Base-by-base conservation (phyloP, 2,113 vertebrate genomes). In the Dunckerocampus dactyliophorus region DNA sequence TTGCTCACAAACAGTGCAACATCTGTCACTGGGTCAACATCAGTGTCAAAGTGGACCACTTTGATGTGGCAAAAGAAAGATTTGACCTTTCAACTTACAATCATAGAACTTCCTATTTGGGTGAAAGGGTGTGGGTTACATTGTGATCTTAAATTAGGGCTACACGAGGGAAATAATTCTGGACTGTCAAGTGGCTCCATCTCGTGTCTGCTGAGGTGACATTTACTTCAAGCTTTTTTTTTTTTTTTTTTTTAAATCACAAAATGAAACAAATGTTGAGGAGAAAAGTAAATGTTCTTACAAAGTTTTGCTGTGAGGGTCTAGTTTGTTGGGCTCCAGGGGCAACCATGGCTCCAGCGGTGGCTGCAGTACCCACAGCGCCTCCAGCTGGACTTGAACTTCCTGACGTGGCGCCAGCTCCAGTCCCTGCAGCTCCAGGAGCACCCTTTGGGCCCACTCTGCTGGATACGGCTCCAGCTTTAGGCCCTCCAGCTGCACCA, bases 301-400 rank as follows among this genome's bases (percentile, higher is more conserved):
- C 96, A 74, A 93, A 98, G 37, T 82, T 88, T 59, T 84, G 76
- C 28, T 76, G 83, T 51, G 82, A 83, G 22, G 46, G 65, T 63
- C 79, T 80, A 0, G 85, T 54, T 22, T 69, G 69, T 1, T 53
- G 67, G 46, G 65, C 66, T 65, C 80, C 87, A 15, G 84, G 68
- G 20, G 56, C 10, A 0, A 74, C 89, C 72, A 91, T 71, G 15
- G 81, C 75, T 80, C 92, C 92, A 9, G 89, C 88, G 0, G 76
- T 63, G 47, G 88, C 65, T 21, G 90, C 21, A 0, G 89, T 84
- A 2, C 78, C 85, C 71, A 80, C 10, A 34, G 74, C 75, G 53
- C 77, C 78, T 66, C 59, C 75, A 11, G 62, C 47, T 21, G 64
- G 70, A 0, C 60, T 72, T 5, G 22, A 48, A 1, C 63, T 24